Evolutionary conservation across 1,140 invertebrate species (phyloP).

Genomic region (Psilanteris sp.): DNA sequence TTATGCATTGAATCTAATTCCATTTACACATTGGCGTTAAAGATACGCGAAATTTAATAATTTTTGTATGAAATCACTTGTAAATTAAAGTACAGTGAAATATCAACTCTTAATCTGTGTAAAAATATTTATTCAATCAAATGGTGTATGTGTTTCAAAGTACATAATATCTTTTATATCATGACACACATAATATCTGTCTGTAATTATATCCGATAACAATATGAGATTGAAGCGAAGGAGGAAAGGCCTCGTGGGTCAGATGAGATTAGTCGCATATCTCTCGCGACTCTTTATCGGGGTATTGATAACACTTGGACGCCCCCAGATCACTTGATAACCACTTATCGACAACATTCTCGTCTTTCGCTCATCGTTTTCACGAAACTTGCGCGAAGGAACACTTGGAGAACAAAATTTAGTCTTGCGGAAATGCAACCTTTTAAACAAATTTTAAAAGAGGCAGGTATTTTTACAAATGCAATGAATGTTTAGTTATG

Average conservation of each 20-base stretch:
- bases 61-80: too few relatives aligned
- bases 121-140: neutral
- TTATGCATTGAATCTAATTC: too few relatives aligned
- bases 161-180: slow-evolving; percentile 36
- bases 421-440: too few relatives aligned
- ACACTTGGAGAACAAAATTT: too few relatives aligned
- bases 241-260: slow-evolving; percentile 73
- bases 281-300: slow-evolving; percentile 70
- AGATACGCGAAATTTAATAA: too few relatives aligned
- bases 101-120: too few relatives aligned
- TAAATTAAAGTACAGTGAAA: too few relatives aligned
- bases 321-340: slow-evolving; percentile 79
- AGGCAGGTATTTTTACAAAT: too few relatives aligned
- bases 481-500: too few relatives aligned
- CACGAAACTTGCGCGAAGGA: slow-evolving; percentile 41
- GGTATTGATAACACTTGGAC: slow-evolving; percentile 76
- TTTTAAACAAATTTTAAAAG: too few relatives aligned
- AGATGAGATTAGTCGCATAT: slow-evolving; percentile 77
- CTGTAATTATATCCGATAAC: slow-evolving; percentile 62
- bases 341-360: slow-evolving; percentile 73
- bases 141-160: neutral
- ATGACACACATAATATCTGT: slow-evolving; percentile 36
- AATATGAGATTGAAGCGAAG: slow-evolving; percentile 37
- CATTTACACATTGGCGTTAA: too few relatives aligned
- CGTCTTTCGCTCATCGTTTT: slow-evolving; percentile 70